Percentiles rank a stretch among this genome's conserved stretches.
Conservation (phyloP, 2,888 invertebrate species). For the Fragum whitleyi region DNA sequence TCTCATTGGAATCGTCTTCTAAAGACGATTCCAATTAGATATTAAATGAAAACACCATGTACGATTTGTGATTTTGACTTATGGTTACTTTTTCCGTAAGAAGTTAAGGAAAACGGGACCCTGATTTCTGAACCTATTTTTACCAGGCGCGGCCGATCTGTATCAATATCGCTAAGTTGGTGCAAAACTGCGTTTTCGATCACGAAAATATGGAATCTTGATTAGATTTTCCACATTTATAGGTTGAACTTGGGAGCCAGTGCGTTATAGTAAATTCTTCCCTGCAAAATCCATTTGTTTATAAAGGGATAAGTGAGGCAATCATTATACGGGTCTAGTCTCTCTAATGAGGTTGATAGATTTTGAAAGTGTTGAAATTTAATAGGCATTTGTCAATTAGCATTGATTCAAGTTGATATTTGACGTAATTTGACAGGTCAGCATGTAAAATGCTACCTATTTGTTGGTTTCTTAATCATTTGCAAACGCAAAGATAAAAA, state of each 20-base stretch:
- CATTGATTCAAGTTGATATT: not conserved
- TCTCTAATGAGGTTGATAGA: not conserved
- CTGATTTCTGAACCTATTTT: no score
- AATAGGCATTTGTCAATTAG: not conserved
- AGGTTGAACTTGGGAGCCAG: slow-evolving; percentile 28
- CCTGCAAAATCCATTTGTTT: slow-evolving; percentile 28
- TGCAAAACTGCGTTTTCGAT: slow-evolving; percentile 51
- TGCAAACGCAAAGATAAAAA: no score
- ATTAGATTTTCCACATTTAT: slow-evolving; percentile 49
- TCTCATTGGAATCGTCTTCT: no score
- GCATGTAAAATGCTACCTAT: no score
- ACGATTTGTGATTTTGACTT: no score
- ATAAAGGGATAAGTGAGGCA: slow-evolving; percentile 2
- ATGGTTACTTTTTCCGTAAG: no score
- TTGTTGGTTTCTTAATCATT: no score
- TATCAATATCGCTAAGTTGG: slow-evolving; percentile 24
- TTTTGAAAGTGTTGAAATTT: not conserved
- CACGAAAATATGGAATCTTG: slow-evolving; percentile 40
- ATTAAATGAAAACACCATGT: no score
- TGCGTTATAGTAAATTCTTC: slow-evolving; percentile 47
- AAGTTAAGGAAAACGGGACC: no score
- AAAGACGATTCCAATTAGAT: no score
- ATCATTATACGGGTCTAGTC: not conserved
- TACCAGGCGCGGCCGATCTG: not conserved
- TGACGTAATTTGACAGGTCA: no score